Percentiles rank a stretch among this genome's conserved stretches.
Evolutionary conservation across 1,140 invertebrate genomes (phyloP).

Genomic region (Drosophila micromelanica): DNA sequence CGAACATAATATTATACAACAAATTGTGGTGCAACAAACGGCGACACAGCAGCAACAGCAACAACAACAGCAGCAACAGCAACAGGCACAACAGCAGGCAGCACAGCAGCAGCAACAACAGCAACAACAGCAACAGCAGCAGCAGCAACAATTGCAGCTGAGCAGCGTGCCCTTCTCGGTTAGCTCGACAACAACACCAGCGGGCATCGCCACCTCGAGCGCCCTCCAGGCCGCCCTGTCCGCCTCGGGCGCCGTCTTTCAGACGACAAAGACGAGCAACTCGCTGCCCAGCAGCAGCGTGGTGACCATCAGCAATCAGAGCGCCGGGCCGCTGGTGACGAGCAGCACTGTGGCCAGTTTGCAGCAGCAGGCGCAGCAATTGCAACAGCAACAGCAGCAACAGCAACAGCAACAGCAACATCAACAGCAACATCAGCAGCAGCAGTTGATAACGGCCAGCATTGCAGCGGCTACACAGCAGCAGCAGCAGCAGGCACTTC

Average conservation of each 20-base stretch:
- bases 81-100: constrained; percentile 34
- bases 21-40: constrained; percentile 71
- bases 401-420: constrained; percentile 67
- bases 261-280: constrained; percentile 54
- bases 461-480: too few relatives aligned
- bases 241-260: constrained; percentile 58
- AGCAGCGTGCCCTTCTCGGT: constrained; percentile 84
- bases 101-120: constrained; percentile 32
- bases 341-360: constrained; percentile 68
- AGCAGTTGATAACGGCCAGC: too few relatives aligned
- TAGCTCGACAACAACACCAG: constrained; percentile 85
- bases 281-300: constrained; percentile 66
- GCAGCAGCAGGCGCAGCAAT: constrained; percentile 61
- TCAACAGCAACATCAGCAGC: constrained; percentile 43
- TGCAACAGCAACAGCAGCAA: constrained; percentile 61
- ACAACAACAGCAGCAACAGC: constrained; percentile 74
- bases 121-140: constrained; percentile 39
- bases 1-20: constrained; percentile 75
- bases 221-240: constrained; percentile 63
- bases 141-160: constrained; percentile 52
- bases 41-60: constrained; percentile 50
- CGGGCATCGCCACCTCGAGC: constrained; percentile 74
- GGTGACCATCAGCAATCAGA: constrained; percentile 77
- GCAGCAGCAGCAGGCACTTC: constrained; percentile 57
- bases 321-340: constrained; percentile 68